Conservation (phyloP, 2,888 invertebrate species). For the Caenorhabditis wallacei region DNA sequence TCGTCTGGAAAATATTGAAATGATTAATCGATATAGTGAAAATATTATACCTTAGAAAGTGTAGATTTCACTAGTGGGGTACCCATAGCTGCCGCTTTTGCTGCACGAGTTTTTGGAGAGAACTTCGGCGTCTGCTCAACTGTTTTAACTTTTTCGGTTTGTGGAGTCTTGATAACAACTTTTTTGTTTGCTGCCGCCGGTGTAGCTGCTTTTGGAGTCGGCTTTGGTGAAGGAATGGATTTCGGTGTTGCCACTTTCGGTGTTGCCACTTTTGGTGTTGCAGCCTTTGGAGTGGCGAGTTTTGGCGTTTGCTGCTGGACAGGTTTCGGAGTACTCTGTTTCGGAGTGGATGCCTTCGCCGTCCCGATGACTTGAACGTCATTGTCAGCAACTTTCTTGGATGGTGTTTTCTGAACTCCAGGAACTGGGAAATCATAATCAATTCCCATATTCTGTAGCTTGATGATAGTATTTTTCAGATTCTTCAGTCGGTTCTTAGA, state of each 20-base stretch:
- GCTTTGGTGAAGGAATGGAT: slow-evolving; percentile 2
- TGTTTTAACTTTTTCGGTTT: slow-evolving; percentile 38
- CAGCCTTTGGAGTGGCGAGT: slow-evolving; percentile 12
- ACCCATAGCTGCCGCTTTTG: slow-evolving; percentile 53
- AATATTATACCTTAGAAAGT: slow-evolving; percentile 39
- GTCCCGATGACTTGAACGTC: slow-evolving; percentile 37
- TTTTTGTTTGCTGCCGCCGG: no score
- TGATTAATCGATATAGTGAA: no score
- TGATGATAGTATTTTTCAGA: slow-evolving; percentile 34
- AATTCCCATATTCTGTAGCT: slow-evolving; percentile 70
- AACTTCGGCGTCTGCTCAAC: slow-evolving; percentile 41
- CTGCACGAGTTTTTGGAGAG: slow-evolving; percentile 64
- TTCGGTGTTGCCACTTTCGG: slow-evolving; percentile 20
- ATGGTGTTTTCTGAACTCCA: slow-evolving; percentile 16
- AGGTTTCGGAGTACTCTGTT: background rate
- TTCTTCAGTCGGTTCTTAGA: slow-evolving; percentile 23
- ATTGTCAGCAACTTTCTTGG: slow-evolving; percentile 34
- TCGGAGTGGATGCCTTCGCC: slow-evolving; percentile 16
- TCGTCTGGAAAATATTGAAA: slow-evolving; percentile 40
- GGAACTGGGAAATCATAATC: slow-evolving; percentile 67
- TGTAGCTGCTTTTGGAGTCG: background rate
- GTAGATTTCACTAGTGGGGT: slow-evolving; percentile 56
- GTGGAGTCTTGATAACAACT: slow-evolving; percentile 50
- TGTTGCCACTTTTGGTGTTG: slow-evolving; percentile 19
- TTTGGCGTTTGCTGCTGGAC: slow-evolving; percentile 16